phyloP scores from a whole-genome alignment of 2,113 vertebrate genomes.

The Pipa parva region DNA sequence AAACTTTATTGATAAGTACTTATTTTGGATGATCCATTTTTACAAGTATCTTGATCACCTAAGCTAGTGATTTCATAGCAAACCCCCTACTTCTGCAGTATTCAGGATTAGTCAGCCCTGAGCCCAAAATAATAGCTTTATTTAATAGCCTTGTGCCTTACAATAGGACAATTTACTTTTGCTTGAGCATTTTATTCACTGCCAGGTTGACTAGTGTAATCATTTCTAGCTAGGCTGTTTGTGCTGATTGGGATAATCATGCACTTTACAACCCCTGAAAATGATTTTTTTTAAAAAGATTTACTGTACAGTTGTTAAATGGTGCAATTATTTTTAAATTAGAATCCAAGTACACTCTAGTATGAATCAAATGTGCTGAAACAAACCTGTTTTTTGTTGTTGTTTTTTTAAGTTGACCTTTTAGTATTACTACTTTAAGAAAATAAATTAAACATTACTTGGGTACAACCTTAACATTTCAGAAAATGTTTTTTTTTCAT shows the following conservation, averaged over 20 bases:
- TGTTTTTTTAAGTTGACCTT: conserved; percentile 2
- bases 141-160: not conserved
- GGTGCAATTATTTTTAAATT: not conserved
- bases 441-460: conserved; percentile 3
- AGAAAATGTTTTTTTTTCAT: not conserved
- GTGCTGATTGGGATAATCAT: conserved; percentile 13
- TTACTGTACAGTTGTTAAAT: not conserved
- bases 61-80: not conserved
- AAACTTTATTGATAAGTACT: too few relatives aligned
- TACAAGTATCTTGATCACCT: conserved; percentile 15
- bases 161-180: not conserved
- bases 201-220: not conserved
- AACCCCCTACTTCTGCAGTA: too few relatives aligned
- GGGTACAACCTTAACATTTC: conserved; percentile 12
- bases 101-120: not conserved
- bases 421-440: not conserved
- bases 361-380: not conserved
- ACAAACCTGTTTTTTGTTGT: not conserved
- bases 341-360: not conserved
- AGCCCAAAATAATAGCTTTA: not conserved
- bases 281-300: not conserved
- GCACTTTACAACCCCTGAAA: not conserved
- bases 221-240: conserved; percentile 1
- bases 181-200: not conserved
- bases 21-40: conserved; percentile 14